phyloP scores from a whole-genome alignment of 2,797 vertebrate species.

The Nothura maculosa region DNA sequence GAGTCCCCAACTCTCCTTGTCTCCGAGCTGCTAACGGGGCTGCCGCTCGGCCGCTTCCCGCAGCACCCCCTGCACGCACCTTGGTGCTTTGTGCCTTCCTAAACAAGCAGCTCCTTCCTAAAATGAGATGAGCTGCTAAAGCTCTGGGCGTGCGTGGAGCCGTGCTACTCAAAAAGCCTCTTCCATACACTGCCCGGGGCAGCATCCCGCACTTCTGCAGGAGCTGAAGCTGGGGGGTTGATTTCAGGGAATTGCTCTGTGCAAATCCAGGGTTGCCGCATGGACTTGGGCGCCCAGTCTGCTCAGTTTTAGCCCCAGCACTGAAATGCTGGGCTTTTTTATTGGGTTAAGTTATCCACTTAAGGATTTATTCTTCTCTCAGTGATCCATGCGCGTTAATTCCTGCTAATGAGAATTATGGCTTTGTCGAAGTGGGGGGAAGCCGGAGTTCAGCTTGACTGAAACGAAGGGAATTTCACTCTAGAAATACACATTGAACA shows the following conservation, averaged over 20 bases:
- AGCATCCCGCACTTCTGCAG: no score
- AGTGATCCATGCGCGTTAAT: not conserved
- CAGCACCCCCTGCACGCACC: conserved; percentile 45
- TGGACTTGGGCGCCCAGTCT: not conserved
- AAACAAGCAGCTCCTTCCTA: conserved; percentile 60
- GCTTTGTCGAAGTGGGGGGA: not conserved
- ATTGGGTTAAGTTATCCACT: not conserved
- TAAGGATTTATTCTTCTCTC: conserved; percentile 10
- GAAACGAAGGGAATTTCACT: conserved; percentile 42
- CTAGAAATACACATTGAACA: conserved; percentile 1
- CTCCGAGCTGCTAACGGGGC: conserved; percentile 68
- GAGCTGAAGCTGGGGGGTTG: not conserved
- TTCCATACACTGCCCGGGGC: not conserved
- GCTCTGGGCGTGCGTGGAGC: not conserved
- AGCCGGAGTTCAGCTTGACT: conserved; percentile 20
- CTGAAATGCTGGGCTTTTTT: not conserved
- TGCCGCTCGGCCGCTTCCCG: conserved; percentile 12
- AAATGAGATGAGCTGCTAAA: conserved; percentile 49
- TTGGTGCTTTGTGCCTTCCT: conserved; percentile 55
- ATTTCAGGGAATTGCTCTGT: not conserved
- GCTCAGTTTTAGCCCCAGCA: not conserved
- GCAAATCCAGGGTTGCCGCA: not conserved
- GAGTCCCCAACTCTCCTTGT: conserved; percentile 53
- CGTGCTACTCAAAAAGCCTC: not conserved
- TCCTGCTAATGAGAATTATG: conserved; percentile 23